Percentiles rank a stretch among this genome's conserved stretches.
These are phyloP conservation scores for Lepus europaeus DNA, from an alignment of 2,113 vertebrate genomes.

Conservation along the genomic window DNA sequence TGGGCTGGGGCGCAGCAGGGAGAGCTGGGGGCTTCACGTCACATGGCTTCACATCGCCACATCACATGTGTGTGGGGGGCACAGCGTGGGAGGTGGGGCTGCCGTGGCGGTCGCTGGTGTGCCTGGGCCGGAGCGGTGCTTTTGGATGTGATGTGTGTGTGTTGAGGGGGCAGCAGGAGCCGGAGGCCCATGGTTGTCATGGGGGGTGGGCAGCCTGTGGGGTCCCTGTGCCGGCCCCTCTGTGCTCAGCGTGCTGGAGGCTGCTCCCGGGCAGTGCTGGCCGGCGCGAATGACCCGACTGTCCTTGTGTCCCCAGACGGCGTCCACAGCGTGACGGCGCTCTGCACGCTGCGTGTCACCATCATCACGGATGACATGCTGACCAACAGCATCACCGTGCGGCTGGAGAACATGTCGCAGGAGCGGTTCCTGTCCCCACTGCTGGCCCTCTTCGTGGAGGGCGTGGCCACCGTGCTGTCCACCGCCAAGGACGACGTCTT, in stretches of 20 bases:
- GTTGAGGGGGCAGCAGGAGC: too few species aligned
- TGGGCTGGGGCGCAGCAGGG: not conserved
- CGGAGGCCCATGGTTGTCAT: too few species aligned
- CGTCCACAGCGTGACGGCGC: conserved; percentile 90
- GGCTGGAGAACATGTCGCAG: conserved; percentile 99
- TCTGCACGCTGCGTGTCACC: conserved; percentile 95
- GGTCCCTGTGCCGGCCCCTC: not conserved
- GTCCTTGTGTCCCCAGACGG: conserved; percentile 89
- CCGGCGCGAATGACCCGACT: not conserved
- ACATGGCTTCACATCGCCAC: not conserved
- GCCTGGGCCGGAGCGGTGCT: not conserved
- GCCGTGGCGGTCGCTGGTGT: fast-evolving
- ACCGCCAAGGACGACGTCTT: conserved; percentile 94
- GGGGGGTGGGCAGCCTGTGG: not conserved
- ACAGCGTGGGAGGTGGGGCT: fast-evolving
- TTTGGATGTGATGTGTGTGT: too few species aligned
- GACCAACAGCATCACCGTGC: conserved; percentile 98
- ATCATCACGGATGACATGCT: conserved; percentile 99
- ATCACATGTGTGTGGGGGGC: fast-evolving
- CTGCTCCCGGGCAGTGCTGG: not conserved
- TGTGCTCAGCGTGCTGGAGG: fast-evolving
- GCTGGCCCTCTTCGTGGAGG: conserved; percentile 94
- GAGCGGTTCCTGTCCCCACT: conserved; percentile 97
- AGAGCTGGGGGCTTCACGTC: fast-evolving
- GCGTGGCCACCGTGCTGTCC: conserved; percentile 95